Conservation (phyloP, 2,113 vertebrate genomes). For the Glaucomys volans region DNA sequence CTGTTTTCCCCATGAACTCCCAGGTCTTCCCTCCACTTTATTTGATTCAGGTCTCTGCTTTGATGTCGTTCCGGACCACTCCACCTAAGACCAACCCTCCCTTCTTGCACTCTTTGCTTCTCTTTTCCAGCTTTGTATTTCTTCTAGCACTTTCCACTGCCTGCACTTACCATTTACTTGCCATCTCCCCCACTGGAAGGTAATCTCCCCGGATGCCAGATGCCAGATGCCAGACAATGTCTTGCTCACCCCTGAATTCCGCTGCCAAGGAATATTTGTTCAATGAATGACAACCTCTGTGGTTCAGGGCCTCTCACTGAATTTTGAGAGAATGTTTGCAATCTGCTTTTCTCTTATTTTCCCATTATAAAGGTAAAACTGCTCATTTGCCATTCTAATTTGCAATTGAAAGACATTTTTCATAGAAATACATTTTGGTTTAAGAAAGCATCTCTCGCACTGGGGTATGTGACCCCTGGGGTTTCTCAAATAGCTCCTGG, state of each 20-base stretch:
- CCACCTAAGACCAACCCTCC: neutral
- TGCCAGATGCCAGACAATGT: too few species aligned
- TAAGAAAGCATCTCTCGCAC: neutral
- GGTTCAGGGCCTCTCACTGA: neutral
- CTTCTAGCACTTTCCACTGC: neutral
- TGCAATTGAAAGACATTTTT: constrained; percentile 10
- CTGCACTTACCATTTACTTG: neutral
- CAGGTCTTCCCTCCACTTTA: neutral
- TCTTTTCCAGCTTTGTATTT: neutral
- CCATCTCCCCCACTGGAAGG: neutral
- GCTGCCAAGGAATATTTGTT: constrained; percentile 20
- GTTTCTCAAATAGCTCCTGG: neutral
- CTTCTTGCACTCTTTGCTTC: fast-evolving
- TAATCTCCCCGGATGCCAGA: neutral
- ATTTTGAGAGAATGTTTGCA: neutral
- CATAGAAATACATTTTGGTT: constrained; percentile 20
- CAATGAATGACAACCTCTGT: neutral
- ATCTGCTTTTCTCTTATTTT: neutral
- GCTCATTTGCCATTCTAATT: constrained; percentile 20
- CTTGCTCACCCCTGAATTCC: neutral
- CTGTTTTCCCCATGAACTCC: neutral
- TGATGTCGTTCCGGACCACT: neutral
- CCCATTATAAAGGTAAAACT: neutral
- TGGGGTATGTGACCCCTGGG: neutral
- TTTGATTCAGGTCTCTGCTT: neutral